phyloP scores from a whole-genome alignment of 1,140 invertebrate genomes.

The Nixonia krombeini region DNA sequence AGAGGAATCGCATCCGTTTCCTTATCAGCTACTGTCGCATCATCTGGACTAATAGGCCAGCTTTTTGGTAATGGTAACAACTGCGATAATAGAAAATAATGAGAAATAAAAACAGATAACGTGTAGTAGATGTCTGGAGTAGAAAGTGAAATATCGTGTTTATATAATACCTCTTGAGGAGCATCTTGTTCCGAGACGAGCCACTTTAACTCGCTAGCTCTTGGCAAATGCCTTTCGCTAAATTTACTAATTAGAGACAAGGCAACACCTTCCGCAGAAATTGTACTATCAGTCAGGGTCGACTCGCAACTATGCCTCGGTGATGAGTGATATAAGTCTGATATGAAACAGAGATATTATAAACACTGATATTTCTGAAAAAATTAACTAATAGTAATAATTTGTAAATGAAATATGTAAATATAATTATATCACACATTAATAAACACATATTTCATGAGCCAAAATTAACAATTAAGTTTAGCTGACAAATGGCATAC shows the following conservation, averaged over 20 bases:
- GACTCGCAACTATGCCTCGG: constrained; percentile 51
- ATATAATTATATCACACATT: no score
- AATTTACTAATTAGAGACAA: constrained; percentile 84
- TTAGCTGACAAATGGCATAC: no score
- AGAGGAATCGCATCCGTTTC: constrained; percentile 72
- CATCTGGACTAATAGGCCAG: constrained; percentile 78
- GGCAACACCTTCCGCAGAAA: constrained; percentile 85
- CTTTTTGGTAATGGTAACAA: constrained; percentile 83
- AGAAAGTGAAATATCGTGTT: no score
- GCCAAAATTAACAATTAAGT: no score
- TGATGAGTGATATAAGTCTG: constrained; percentile 65
- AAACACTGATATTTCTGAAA: constrained; percentile 74
- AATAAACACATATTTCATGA: no score
- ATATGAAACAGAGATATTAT: constrained; percentile 77
- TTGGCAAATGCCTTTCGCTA: constrained; percentile 82
- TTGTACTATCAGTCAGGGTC: constrained; percentile 65
- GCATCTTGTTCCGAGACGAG: constrained; percentile 85
- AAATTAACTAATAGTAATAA: background rate
- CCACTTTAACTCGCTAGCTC: constrained; percentile 87
- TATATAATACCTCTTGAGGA: constrained; percentile 79
- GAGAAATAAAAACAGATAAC: constrained; percentile 8
- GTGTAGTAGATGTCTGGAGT: no score
- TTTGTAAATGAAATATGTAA: no score
- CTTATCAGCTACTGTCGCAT: constrained; percentile 52
- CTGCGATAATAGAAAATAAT: constrained; percentile 59